Conservation (phyloP, 2,797 vertebrate species). For the Liparis tanakae region DNA sequence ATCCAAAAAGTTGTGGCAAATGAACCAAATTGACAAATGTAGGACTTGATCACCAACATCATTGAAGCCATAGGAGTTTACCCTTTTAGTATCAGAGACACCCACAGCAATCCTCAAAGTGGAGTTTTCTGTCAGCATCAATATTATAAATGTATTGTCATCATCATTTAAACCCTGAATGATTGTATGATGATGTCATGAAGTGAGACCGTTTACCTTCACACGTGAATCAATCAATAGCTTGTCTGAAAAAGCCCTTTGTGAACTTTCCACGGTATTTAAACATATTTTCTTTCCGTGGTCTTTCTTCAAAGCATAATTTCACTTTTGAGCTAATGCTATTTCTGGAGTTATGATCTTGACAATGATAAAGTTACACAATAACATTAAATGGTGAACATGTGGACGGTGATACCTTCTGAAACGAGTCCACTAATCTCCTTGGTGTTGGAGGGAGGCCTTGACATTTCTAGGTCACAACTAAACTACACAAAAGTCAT, state of each 20-base stretch:
- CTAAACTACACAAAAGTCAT: slow-evolving; percentile 33
- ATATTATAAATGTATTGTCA: slow-evolving; percentile 1
- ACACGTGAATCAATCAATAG: not conserved
- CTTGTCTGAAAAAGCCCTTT: not conserved
- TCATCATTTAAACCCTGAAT: slow-evolving; percentile 1
- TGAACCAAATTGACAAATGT: not conserved
- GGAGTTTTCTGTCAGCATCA: not conserved
- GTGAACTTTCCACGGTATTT: slow-evolving; percentile 2
- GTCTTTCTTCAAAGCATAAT: not conserved
- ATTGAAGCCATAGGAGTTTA: not conserved
- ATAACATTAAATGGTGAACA: slow-evolving; percentile 2
- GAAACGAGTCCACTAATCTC: not conserved
- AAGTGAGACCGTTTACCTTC: not conserved
- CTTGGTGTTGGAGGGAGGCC: not conserved
- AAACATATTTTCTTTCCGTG: not conserved
- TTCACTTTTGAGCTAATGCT: not conserved
- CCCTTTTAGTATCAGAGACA: not conserved
- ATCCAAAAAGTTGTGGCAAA: slow-evolving; percentile 13
- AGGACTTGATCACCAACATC: slow-evolving; percentile 18
- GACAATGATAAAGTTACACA: slow-evolving; percentile 1
- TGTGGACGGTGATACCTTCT: not conserved
- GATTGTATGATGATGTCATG: not conserved
- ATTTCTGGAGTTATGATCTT: not conserved
- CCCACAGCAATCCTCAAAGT: not conserved
- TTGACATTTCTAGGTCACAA: not conserved